A percentile compares a stretch with the other conserved stretches of the same genome.
Evolutionary conservation across 2,797 vertebrate genomes (phyloP).

Genomic region (Etheostoma nigrum): DNA sequence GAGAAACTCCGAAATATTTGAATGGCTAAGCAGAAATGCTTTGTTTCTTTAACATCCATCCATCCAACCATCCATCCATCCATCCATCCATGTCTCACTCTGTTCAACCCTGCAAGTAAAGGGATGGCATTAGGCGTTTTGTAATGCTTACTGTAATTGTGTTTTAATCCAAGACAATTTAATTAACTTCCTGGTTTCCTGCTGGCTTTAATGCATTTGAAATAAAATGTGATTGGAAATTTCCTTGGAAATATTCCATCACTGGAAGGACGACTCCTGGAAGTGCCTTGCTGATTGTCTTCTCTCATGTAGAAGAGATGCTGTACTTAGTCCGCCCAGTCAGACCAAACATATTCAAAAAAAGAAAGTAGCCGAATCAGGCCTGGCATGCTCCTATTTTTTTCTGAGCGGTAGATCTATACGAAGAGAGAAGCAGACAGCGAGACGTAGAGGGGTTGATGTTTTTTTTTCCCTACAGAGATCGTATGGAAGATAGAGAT

Average conservation of each 20-base stretch:
- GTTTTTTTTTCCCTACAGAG: constrained; percentile 19
- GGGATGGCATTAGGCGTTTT: constrained; percentile 41
- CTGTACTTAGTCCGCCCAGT: background rate
- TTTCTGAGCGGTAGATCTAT: constrained; percentile 3
- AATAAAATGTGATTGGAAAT: constrained; percentile 55
- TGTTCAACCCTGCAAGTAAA: constrained; percentile 18
- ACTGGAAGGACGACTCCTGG: constrained; percentile 27
- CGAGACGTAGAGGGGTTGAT: constrained; percentile 10
- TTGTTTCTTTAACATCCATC: background rate
- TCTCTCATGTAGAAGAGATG: background rate
- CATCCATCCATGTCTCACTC: background rate
- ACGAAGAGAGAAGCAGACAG: constrained; percentile 28
- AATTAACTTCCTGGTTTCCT: constrained; percentile 75
- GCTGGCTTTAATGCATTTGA: constrained; percentile 68
- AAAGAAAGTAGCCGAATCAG: background rate
- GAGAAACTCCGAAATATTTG: too few species aligned
- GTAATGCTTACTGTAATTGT: constrained; percentile 57
- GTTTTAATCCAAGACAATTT: constrained; percentile 76
- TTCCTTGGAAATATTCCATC: constrained; percentile 51
- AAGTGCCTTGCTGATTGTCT: constrained; percentile 13
- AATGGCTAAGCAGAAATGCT: too few species aligned
- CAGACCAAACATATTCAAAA: background rate
- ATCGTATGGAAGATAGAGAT: constrained; percentile 31
- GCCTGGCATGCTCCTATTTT: constrained; percentile 7
- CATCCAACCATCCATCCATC: background rate